These are phyloP conservation scores for Rallus crepitans DNA, from an alignment of 2,797 vertebrate genomes.

Conservation along the genomic window DNA sequence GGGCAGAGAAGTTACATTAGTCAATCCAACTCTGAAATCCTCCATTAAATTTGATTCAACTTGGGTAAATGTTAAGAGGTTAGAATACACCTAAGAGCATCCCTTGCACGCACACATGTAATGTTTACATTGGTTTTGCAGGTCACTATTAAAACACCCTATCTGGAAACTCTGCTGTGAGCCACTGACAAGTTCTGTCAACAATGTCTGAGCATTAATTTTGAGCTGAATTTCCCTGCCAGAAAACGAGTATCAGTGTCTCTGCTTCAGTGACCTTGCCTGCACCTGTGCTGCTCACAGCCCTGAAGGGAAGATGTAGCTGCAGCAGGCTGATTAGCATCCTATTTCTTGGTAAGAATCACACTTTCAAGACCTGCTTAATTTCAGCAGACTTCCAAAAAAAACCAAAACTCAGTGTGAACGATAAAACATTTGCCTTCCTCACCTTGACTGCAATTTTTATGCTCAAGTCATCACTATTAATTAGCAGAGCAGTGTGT, in stretches of 20 bases:
- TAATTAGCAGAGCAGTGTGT: background rate
- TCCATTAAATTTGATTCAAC: background rate
- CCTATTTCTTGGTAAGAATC: background rate
- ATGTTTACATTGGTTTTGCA: background rate
- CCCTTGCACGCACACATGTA: background rate
- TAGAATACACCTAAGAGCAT: background rate
- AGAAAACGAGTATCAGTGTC: background rate
- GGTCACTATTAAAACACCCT: background rate
- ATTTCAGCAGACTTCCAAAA: background rate
- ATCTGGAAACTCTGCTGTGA: background rate
- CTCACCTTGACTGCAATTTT: background rate
- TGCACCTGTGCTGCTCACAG: background rate
- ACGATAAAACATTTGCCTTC: background rate
- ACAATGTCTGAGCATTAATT: slow-evolving; percentile 22
- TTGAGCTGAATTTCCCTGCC: background rate
- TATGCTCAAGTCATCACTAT: background rate
- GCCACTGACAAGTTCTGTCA: slow-evolving; percentile 26
- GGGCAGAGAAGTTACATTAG: background rate
- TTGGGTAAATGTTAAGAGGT: slow-evolving; percentile 19
- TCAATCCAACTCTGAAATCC: background rate
- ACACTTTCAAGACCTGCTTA: background rate
- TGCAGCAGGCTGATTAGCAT: background rate
- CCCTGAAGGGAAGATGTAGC: background rate
- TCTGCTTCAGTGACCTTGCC: background rate
- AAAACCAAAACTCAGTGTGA: background rate